These are phyloP conservation scores for Seira musarum DNA, from an alignment of 2,888 invertebrate genomes.

Conservation along the genomic window DNA sequence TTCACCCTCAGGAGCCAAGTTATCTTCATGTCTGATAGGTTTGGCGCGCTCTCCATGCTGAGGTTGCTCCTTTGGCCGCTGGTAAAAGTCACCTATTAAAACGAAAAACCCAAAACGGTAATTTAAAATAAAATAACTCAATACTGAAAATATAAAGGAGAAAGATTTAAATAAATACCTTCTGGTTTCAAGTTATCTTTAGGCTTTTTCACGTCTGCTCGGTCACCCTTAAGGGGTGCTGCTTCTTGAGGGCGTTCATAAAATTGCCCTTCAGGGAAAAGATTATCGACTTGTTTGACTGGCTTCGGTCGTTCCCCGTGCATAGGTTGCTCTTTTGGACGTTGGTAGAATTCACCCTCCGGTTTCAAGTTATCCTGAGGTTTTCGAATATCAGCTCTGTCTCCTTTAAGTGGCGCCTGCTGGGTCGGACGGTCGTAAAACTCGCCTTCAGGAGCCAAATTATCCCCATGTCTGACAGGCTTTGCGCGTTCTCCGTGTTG, in stretches of 20 bases:
- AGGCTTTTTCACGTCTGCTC: conserved; percentile 72
- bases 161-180: too few species aligned
- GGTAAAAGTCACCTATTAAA: conserved; percentile 77
- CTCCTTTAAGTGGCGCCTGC: conserved; percentile 56
- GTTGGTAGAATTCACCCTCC: conserved; percentile 72
- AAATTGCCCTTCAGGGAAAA: conserved; percentile 79
- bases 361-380: conserved; percentile 74
- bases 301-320: conserved; percentile 76
- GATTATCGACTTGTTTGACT: conserved; percentile 76
- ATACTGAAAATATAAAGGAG: conserved; percentile 71
- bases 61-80: conserved; percentile 69
- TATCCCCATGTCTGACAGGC: conserved; percentile 75
- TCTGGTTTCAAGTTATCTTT: conserved; percentile 76
- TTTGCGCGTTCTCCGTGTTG: conserved; percentile 73
- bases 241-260: conserved; percentile 73
- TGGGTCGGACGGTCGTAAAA: conserved; percentile 71
- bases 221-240: conserved; percentile 71
- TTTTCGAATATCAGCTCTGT: conserved; percentile 72
- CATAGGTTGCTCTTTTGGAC: conserved; percentile 76
- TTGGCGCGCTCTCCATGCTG: conserved; percentile 74
- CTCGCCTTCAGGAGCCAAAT: conserved; percentile 76
- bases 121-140: conserved; percentile 17
- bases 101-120: conserved; percentile 70
- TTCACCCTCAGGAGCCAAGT: conserved; percentile 82
- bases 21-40: conserved; percentile 74